Base-by-base conservation (phyloP, 2,113 vertebrate species). In the Thunnus maccoyii region DNA sequence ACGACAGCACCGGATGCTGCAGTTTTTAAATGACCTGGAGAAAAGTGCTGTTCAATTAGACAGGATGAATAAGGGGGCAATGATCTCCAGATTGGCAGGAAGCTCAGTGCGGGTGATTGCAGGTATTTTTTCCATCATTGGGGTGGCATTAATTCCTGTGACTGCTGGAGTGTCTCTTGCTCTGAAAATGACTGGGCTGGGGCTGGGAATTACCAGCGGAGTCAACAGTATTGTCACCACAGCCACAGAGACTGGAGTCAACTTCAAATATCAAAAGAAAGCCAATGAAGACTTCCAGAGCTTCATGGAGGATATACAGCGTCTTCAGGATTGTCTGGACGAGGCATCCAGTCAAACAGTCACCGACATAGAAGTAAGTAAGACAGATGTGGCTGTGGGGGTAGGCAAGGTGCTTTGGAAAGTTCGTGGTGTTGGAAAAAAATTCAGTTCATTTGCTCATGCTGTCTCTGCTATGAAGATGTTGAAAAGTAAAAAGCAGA, bases 61-160 rank as follows among this genome's bases (percentile, higher is more conserved):
- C 82, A 63, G 5, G 5, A 90, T 91, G 91, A 88, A 70, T 6
- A 78, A 1, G n/a, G 92, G 88, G 0, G 68, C 89, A 18, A 92
- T 36, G 77, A 90, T 93, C 80, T 93, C 90, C 82, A 89, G 82
- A 22, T 84, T 92, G n/a, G 78, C 55, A 1, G 86, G 90, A 25
- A 92, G 89, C 16, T 92, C 90, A 0, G 83, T 91, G 72, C 90
- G 92, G 11, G 80, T 72, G 0, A 20, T 80, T 1, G 88, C 91
- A 16, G 82, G 91, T 3, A 68, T 89, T 3, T 85, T 93, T 3
- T 89, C 89, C 56, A 93, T 92, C 0, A 0, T 84, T 7, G 91
- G 91, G 12, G 47, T 93, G 69, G 85, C 86, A 0, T 60, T 92
- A 7, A 83, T 80, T 6, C 91, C 92, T 30, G 14, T 92, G 0